phyloP scores from a whole-genome alignment of 2,888 invertebrate species.

The Ennomos quercinarius region DNA sequence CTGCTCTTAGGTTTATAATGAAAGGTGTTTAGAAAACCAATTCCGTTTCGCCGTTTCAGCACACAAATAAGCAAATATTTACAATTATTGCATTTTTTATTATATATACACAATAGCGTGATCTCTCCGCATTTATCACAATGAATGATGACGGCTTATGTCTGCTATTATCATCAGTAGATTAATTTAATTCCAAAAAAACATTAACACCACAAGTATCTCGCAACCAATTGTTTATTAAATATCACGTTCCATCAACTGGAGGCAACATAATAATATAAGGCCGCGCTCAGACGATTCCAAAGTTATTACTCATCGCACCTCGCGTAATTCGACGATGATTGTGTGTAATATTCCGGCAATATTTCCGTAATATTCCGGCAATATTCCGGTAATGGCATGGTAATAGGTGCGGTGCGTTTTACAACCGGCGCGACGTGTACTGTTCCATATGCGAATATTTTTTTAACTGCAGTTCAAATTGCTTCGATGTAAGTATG shows the following conservation, averaged over 20 bases:
- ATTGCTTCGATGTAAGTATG: slow-evolving; percentile 7
- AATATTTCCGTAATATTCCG: slow-evolving; percentile 42
- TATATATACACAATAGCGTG: too few species aligned
- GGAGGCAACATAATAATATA: slow-evolving; percentile 28
- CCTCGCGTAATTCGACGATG: slow-evolving; percentile 42
- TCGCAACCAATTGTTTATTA: too few species aligned
- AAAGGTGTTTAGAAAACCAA: too few species aligned
- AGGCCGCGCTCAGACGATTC: slow-evolving; percentile 29
- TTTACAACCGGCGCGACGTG: slow-evolving; percentile 27
- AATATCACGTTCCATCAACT: slow-evolving; percentile 1
- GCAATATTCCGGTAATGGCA: slow-evolving; percentile 32
- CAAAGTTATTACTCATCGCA: slow-evolving; percentile 40
- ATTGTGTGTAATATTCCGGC: slow-evolving; percentile 45
- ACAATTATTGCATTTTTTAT: too few species aligned
- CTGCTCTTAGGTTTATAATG: too few species aligned
- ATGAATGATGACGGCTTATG: too few species aligned
- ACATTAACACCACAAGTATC: too few species aligned
- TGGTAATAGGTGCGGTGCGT: slow-evolving; percentile 41
- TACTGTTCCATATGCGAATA: slow-evolving; percentile 36
- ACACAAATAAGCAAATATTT: too few species aligned
- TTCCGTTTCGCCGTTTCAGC: too few species aligned
- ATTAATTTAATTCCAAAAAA: too few species aligned
- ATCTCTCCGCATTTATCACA: too few species aligned
- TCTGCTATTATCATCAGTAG: too few species aligned
- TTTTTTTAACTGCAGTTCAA: slow-evolving; percentile 25